Conservation (phyloP, 2,797 vertebrate species). For the Chrysocyon brachyurus region DNA sequence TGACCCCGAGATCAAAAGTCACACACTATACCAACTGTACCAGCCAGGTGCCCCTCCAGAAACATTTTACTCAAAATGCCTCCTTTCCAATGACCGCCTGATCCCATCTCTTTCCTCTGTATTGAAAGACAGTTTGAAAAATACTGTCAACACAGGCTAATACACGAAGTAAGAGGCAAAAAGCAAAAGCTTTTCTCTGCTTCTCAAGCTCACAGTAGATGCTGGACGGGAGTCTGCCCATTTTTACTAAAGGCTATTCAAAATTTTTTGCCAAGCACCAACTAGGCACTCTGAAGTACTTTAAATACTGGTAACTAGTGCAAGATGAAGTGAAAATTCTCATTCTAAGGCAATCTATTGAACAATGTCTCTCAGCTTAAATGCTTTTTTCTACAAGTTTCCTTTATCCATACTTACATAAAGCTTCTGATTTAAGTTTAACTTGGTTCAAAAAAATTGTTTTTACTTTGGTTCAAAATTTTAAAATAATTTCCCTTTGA, state of each 20-base stretch:
- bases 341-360: neutral
- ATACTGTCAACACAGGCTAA: neutral
- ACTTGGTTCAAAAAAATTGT: neutral
- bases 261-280: neutral
- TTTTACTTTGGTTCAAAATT: neutral
- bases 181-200: neutral
- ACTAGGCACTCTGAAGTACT: neutral
- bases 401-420: neutral
- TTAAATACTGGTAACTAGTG: neutral
- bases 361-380: constrained; percentile 26
- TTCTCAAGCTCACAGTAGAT: constrained; percentile 2
- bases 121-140: neutral
- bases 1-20: neutral
- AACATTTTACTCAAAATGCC: neutral
- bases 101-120: neutral
- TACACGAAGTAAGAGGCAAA: neutral
- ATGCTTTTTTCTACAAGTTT: neutral
- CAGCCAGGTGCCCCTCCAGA: neutral
- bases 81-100: neutral
- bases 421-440: constrained; percentile 37
- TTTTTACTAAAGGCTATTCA: neutral
- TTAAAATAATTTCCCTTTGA: constrained; percentile 12
- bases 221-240: neutral
- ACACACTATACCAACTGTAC: neutral
- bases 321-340: neutral